Conservation (phyloP, 2,888 invertebrate genomes). For the Athalia circularis region DNA sequence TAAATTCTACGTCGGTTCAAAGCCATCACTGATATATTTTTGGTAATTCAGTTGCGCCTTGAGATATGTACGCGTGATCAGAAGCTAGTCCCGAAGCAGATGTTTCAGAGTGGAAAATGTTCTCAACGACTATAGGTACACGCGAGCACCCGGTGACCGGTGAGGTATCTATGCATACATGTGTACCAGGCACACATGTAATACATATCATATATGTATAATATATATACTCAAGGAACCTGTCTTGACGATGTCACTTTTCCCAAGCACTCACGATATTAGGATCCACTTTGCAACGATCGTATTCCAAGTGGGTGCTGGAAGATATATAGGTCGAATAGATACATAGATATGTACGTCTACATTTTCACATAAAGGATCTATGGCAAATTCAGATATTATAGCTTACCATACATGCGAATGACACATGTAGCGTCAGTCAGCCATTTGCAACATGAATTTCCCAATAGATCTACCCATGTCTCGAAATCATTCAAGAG, state of each 20-base stretch:
- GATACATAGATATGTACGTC: background rate
- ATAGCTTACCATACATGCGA: no score
- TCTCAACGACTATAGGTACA: slow-evolving; percentile 28
- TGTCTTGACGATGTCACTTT: slow-evolving; percentile 37
- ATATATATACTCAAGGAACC: slow-evolving; percentile 4
- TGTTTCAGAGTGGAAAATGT: slow-evolving; percentile 32
- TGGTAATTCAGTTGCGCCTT: slow-evolving; percentile 9
- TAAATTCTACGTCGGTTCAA: slow-evolving; percentile 5
- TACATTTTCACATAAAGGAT: slow-evolving; percentile 3
- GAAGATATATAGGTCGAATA: background rate
- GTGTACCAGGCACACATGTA: background rate
- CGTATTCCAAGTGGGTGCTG: slow-evolving; percentile 18
- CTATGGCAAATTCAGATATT: background rate
- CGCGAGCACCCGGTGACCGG: slow-evolving; percentile 34
- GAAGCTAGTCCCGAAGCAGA: slow-evolving; percentile 27
- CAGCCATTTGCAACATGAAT: no score
- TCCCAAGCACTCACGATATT: slow-evolving; percentile 43
- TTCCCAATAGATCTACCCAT: no score
- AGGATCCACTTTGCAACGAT: slow-evolving; percentile 41
- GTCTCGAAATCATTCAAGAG: no score
- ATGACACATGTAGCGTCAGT: no score
- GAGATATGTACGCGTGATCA: slow-evolving; percentile 8
- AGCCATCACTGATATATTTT: slow-evolving; percentile 17
- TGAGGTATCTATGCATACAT: background rate
- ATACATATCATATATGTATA: background rate